Evolutionary conservation across 2,888 invertebrate genomes (phyloP).

Genomic region (Machimus rusticus): DNA sequence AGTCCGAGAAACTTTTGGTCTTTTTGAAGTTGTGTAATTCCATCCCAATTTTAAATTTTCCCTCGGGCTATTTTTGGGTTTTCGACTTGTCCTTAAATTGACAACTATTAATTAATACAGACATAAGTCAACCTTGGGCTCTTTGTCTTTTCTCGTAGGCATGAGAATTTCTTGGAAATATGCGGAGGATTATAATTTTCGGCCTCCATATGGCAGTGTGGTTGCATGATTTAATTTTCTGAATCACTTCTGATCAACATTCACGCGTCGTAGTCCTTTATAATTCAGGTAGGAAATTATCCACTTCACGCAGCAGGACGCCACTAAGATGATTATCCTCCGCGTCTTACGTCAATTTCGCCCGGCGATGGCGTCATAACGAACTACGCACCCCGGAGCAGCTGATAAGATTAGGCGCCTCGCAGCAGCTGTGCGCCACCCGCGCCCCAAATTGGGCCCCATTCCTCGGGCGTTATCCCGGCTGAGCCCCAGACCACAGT

Average conservation of each 20-base stretch:
- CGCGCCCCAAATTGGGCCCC: neutral
- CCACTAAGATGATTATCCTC: neutral
- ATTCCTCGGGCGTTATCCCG: neutral
- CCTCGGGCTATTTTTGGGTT: neutral
- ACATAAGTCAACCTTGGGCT: neutral
- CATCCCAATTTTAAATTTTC: neutral
- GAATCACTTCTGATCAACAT: neutral
- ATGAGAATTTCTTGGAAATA: neutral
- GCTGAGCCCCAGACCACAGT: neutral
- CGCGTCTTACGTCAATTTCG: conserved; percentile 7
- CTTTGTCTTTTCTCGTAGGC: neutral
- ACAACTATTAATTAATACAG: neutral
- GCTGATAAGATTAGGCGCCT: conserved; percentile 32
- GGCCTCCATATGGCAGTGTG: neutral
- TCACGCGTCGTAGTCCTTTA: neutral
- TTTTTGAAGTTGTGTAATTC: neutral
- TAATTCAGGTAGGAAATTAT: neutral
- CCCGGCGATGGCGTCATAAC: neutral
- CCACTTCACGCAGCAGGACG: neutral
- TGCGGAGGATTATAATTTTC: neutral
- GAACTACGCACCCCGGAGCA: neutral
- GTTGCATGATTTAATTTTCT: neutral
- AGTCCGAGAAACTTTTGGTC: too few relatives aligned
- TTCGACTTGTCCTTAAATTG: neutral
- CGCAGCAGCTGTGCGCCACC: conserved; percentile 6